Conservation (phyloP, 2,113 vertebrate genomes). For the Recurvirostra avosetta region DNA sequence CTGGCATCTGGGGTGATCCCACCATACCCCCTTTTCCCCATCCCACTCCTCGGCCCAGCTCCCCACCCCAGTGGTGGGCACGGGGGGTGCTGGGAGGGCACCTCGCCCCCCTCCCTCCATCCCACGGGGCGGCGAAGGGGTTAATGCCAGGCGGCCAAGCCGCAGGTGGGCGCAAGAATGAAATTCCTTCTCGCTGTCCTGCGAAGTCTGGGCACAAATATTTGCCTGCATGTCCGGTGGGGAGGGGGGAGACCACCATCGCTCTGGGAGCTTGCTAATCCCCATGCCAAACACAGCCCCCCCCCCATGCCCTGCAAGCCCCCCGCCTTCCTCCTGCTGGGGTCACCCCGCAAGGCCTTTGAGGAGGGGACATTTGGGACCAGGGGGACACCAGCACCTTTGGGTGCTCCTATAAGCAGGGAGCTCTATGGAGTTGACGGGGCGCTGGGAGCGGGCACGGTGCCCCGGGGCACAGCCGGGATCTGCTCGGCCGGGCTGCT, state of each 20-base stretch:
- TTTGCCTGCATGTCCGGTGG: constrained; percentile 74
- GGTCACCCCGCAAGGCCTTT: not conserved
- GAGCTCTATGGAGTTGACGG: accelerated
- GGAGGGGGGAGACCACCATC: constrained; percentile 56
- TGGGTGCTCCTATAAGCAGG: not conserved
- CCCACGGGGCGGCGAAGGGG: not conserved
- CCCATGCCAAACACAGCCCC: constrained; percentile 41
- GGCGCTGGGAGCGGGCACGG: accelerated
- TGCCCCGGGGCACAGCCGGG: not conserved
- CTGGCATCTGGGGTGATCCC: not conserved
- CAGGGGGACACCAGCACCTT: not conserved
- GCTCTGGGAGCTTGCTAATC: constrained; percentile 60
- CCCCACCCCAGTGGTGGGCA: accelerated
- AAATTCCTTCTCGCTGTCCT: constrained; percentile 70
- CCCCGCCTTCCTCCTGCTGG: not conserved
- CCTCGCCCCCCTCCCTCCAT: not conserved
- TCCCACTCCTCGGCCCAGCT: not conserved
- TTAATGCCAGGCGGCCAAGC: constrained; percentile 43
- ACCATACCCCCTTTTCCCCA: not conserved
- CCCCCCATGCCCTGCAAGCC: not conserved
- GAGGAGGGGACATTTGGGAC: not conserved
- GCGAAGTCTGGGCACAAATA: constrained; percentile 74
- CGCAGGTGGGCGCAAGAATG: constrained; percentile 65
- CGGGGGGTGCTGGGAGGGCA: not conserved
- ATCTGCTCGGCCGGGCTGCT: not conserved